Evolutionary conservation across 2,888 invertebrate species (phyloP).

Genomic region (Calephelis perditalis): DNA sequence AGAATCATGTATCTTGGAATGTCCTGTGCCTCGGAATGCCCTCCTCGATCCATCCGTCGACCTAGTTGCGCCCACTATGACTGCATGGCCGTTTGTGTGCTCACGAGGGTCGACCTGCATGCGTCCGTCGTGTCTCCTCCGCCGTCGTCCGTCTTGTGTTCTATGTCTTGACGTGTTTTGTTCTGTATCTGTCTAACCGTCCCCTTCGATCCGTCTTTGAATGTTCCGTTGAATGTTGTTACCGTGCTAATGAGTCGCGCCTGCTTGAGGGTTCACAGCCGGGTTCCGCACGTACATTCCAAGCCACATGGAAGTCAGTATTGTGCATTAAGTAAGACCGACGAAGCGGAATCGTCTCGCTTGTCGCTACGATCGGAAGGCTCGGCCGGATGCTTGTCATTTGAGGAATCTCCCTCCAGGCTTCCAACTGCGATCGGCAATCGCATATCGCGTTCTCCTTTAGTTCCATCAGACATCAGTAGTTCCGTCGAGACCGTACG

Average conservation of each 20-base stretch:
- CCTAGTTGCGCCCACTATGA: constrained; percentile 63
- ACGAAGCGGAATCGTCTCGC: constrained; percentile 35
- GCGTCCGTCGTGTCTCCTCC: constrained; percentile 52
- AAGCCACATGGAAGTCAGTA: constrained; percentile 76
- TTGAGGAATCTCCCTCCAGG: constrained; percentile 30
- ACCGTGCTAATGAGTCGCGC: constrained; percentile 46
- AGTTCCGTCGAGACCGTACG: constrained; percentile 59
- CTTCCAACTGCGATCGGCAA: constrained; percentile 38
- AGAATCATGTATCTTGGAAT: constrained; percentile 80
- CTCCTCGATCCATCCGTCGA: constrained; percentile 72
- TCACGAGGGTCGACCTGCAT: constrained; percentile 64
- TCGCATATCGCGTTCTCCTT: constrained; percentile 46
- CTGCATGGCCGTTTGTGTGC: constrained; percentile 68
- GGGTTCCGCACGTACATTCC: constrained; percentile 74
- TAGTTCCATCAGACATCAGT: constrained; percentile 50
- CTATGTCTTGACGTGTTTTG: constrained; percentile 75
- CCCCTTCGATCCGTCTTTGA: constrained; percentile 52
- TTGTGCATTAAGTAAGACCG: constrained; percentile 53
- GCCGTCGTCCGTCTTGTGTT: constrained; percentile 68
- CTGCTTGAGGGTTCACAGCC: constrained; percentile 50
- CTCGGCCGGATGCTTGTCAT: constrained; percentile 32
- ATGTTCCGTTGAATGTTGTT: constrained; percentile 60
- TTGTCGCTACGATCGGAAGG: constrained; percentile 38
- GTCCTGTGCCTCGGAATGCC: constrained; percentile 80
- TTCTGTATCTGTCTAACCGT: constrained; percentile 62